A percentile compares a stretch with the other conserved stretches of the same genome.
These are phyloP conservation scores for Setophaga petechia DNA, from an alignment of 2,113 vertebrate genomes.

Conservation along the genomic window DNA sequence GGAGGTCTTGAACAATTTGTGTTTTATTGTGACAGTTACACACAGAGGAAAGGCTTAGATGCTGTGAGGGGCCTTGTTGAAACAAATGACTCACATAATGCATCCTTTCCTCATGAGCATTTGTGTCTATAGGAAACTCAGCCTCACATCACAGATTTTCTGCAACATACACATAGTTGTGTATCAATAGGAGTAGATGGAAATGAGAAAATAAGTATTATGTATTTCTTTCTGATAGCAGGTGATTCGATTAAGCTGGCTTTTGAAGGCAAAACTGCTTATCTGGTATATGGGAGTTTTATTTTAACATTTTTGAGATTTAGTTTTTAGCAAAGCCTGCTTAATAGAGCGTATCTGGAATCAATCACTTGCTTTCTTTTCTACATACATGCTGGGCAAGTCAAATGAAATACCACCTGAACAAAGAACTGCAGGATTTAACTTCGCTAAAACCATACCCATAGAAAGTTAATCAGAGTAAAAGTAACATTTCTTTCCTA, in stretches of 20 bases:
- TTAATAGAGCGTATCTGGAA: not conserved
- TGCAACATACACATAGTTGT: not conserved
- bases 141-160: not conserved
- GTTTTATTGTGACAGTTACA: not conserved
- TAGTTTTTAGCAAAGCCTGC: not conserved
- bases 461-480: not conserved
- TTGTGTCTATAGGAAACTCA: not conserved
- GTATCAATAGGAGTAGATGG: not conserved
- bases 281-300: not conserved
- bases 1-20: fast-evolving
- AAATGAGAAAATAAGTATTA: not conserved
- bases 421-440: not conserved
- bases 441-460: not conserved
- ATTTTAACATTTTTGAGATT: not conserved
- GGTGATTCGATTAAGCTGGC: not conserved
- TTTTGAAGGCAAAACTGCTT: not conserved
- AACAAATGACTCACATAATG: not conserved
- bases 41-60: not conserved
- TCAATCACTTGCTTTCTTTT: not conserved
- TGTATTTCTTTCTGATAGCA: not conserved
- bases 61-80: not conserved
- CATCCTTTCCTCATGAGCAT: not conserved
- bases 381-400: not conserved
- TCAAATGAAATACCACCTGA: not conserved
- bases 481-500: not conserved